A percentile compares a stretch with the other conserved stretches of the same genome.
Evolutionary conservation across 37 sponge, comb jelly and placozoan species (phyloP).

Genomic region (Dysidea cf. avara): DNA sequence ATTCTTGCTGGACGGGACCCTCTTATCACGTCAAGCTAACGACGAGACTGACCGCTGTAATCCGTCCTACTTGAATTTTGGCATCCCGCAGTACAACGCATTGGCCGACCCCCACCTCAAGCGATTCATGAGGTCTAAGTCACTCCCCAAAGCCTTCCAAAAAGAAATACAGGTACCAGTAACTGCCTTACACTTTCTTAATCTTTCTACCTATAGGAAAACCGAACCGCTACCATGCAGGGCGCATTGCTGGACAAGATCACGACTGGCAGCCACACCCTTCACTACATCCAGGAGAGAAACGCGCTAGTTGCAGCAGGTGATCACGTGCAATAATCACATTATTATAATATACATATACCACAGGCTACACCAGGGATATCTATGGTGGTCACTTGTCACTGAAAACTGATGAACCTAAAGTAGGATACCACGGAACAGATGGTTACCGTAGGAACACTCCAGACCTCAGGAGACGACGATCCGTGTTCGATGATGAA

Average conservation of each 20-base stretch:
- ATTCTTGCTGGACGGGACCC: constrained; percentile 63
- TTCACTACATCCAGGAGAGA: constrained; percentile 25
- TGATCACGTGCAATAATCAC: too few species aligned
- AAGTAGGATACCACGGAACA: constrained; percentile 65
- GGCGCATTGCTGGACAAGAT: constrained; percentile 6
- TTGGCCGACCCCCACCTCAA: constrained; percentile 36
- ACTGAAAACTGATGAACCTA: constrained; percentile 30
- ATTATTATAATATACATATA: too few species aligned
- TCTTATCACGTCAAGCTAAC: constrained; percentile 57
- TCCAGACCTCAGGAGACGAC: constrained; percentile 43
- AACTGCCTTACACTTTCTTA: too few species aligned
- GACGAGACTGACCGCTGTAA: constrained; percentile 65
- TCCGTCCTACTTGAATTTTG: constrained; percentile 51
- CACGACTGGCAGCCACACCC: background rate
- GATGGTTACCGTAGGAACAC: constrained; percentile 80
- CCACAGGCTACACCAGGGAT: constrained; percentile 51
- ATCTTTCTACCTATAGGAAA: too few species aligned
- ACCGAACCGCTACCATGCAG: constrained; percentile 15
- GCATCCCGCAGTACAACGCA: constrained; percentile 74
- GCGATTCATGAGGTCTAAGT: constrained; percentile 47
- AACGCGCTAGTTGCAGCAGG: background rate
- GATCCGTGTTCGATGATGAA: constrained; percentile 75
- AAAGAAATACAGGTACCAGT: constrained; percentile 9
- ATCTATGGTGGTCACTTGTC: constrained; percentile 72
- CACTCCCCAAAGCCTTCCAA: constrained; percentile 43